These are phyloP conservation scores for Hemiprocne comata DNA, from an alignment of 2,113 vertebrate species.

Conservation along the genomic window DNA sequence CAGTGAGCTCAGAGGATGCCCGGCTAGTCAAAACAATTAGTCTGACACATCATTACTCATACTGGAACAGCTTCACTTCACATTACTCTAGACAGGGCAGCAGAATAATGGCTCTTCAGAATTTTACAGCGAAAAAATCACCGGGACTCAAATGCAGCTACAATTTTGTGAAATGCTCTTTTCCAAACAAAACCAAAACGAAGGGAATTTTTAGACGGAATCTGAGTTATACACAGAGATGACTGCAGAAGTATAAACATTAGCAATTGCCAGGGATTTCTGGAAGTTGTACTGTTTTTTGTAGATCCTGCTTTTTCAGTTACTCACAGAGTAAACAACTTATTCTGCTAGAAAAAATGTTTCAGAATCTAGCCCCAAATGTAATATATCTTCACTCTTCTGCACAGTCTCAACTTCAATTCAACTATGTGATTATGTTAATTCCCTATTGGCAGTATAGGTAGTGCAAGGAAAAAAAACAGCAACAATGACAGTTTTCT, in stretches of 20 bases:
- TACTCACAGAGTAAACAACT: background rate
- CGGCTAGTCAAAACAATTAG: constrained; percentile 57
- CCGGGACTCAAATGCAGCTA: background rate
- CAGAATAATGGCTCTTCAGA: constrained; percentile 32
- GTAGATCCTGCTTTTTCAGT: background rate
- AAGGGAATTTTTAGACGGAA: background rate
- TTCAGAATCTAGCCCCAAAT: background rate
- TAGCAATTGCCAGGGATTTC: background rate
- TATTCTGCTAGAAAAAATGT: background rate
- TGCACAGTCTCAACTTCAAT: background rate
- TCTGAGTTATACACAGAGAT: background rate
- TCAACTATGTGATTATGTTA: background rate
- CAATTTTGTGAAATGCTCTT: background rate
- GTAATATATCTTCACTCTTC: background rate
- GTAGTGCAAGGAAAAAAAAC: background rate
- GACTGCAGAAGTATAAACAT: background rate
- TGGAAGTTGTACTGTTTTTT: background rate
- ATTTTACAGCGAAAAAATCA: background rate
- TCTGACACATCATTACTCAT: constrained; percentile 58
- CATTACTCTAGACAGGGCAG: constrained; percentile 11
- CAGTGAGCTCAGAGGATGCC: constrained; percentile 45
- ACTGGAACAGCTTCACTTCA: constrained; percentile 25
- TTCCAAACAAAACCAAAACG: background rate
- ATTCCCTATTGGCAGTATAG: background rate
- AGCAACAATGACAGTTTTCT: background rate